Evolutionary conservation across 2,113 vertebrate species (phyloP).

Genomic region (Misgurnus anguillicaudatus): DNA sequence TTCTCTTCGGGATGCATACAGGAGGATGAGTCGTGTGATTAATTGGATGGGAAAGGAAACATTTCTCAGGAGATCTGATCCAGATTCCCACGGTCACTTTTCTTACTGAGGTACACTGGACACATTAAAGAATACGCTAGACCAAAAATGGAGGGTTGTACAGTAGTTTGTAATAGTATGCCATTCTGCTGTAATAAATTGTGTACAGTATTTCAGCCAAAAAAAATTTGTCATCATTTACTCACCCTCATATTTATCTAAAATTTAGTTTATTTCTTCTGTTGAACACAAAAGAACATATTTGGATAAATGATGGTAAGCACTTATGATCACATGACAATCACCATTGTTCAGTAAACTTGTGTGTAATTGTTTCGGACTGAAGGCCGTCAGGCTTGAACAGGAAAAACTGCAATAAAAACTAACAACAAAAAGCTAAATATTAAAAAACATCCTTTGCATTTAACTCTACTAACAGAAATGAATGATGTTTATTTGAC

Average conservation of each 20-base stretch:
- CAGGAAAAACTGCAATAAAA: background rate
- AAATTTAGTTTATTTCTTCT: too few species aligned
- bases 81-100: constrained; percentile 8
- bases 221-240: too few species aligned
- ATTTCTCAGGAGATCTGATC: constrained; percentile 7
- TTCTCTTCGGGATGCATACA: background rate
- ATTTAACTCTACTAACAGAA: too few species aligned
- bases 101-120: background rate
- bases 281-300: too few species aligned
- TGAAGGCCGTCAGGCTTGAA: background rate
- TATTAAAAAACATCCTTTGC: too few species aligned
- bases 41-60: background rate
- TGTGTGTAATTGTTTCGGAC: background rate
- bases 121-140: background rate
- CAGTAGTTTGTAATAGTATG: background rate
- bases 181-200: background rate
- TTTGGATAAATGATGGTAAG: too few species aligned
- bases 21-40: background rate
- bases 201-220: too few species aligned
- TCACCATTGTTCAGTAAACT: too few species aligned
- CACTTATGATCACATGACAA: too few species aligned
- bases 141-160: background rate
- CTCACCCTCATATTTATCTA: too few species aligned
- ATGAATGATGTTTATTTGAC: too few species aligned
- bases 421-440: too few species aligned